phyloP scores from a whole-genome alignment of 2,797 vertebrate genomes.

The Fratercula arctica region DNA sequence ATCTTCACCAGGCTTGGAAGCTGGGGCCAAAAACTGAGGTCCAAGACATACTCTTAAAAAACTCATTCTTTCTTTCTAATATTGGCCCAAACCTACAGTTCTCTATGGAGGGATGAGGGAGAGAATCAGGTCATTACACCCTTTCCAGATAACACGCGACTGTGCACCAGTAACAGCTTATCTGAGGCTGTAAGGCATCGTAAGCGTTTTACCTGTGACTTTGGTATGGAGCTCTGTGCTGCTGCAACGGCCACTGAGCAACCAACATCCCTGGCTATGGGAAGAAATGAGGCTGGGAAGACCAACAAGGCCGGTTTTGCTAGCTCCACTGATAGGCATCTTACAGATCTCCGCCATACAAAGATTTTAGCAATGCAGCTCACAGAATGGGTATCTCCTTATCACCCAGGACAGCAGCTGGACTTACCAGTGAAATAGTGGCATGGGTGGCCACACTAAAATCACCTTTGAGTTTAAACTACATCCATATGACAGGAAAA shows the following conservation, averaged over 20 bases:
- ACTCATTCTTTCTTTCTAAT: neutral
- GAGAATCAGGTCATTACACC: neutral
- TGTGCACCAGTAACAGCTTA: neutral
- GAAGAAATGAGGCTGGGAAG: neutral
- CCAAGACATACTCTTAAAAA: neutral
- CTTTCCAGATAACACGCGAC: neutral
- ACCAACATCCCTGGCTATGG: neutral
- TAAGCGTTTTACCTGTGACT: neutral
- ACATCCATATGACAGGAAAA: fast-evolving
- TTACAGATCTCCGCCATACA: neutral
- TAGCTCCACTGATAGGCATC: neutral
- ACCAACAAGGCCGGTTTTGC: neutral
- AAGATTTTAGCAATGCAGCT: neutral
- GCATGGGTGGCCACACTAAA: neutral
- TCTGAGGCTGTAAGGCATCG: neutral
- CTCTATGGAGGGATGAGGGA: neutral
- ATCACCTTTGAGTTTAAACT: neutral
- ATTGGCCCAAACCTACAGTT: neutral
- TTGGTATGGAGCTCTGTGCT: neutral
- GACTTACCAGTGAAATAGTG: neutral
- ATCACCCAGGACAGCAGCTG: neutral
- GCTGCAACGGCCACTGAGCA: neutral
- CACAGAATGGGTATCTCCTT: neutral
- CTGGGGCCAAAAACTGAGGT: neutral
- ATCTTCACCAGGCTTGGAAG: neutral